These are phyloP conservation scores for Gallinago undulata DNA, from an alignment of 2,113 vertebrate genomes.

Conservation along the genomic window DNA sequence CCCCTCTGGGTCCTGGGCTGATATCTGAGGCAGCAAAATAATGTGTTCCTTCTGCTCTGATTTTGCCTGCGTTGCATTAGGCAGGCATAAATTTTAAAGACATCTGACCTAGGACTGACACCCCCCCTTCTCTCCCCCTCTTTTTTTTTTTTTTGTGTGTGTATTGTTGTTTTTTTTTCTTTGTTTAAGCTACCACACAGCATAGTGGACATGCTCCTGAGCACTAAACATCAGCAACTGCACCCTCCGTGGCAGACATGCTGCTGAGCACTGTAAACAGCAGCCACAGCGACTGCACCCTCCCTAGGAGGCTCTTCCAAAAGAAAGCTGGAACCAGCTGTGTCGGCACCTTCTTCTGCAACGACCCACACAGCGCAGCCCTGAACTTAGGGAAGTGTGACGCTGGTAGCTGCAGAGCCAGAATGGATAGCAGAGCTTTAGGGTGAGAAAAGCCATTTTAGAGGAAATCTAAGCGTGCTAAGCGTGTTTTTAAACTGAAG, in stretches of 20 bases:
- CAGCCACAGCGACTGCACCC: not conserved
- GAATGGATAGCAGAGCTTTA: not conserved
- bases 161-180: too few species aligned
- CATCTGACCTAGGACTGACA: not conserved
- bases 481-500: not conserved
- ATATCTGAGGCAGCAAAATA: constrained; percentile 13
- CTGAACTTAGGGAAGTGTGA: fast-evolving
- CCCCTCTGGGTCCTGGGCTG: not conserved
- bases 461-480: not conserved
- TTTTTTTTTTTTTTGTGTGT: not conserved
- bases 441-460: not conserved
- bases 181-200: too few species aligned
- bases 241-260: not conserved
- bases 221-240: not conserved
- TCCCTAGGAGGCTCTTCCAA: not conserved
- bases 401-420: fast-evolving
- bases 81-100: constrained; percentile 23
- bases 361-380: fast-evolving
- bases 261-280: not conserved
- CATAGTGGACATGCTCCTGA: not conserved
- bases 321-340: not conserved
- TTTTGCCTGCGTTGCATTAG: not conserved
- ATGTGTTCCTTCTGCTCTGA: not conserved
- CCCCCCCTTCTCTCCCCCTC: not conserved
- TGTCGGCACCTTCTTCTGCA: not conserved